These are phyloP conservation scores for Drepanosiphum platanoidis DNA, from an alignment of 2,888 invertebrate genomes.

Conservation along the genomic window DNA sequence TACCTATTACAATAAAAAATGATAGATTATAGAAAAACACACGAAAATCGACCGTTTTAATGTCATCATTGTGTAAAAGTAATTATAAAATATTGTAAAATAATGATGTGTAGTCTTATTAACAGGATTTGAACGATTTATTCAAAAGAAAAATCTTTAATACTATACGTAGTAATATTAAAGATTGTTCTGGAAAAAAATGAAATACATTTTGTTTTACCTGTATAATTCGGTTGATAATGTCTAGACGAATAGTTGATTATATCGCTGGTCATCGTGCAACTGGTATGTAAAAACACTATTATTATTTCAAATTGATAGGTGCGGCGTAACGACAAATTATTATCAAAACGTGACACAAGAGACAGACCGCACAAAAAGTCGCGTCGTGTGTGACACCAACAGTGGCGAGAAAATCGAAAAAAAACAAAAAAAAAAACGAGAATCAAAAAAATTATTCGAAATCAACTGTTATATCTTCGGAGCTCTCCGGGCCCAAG, in stretches of 20 bases:
- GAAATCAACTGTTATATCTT: neutral
- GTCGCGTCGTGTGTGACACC: too few species aligned
- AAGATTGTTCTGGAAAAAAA: neutral
- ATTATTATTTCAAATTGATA: neutral
- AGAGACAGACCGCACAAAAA: too few species aligned
- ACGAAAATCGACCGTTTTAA: too few species aligned
- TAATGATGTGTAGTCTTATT: too few species aligned
- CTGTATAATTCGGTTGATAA: constrained; percentile 48
- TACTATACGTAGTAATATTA: neutral
- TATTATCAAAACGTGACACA: neutral
- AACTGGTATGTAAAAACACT: neutral
- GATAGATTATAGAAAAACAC: too few species aligned
- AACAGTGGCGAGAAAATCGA: neutral
- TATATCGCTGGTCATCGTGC: constrained; percentile 41
- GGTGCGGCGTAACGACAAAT: neutral
- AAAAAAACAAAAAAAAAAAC: neutral
- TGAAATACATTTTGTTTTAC: constrained; percentile 10
- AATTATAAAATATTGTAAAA: too few species aligned
- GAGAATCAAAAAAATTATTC: neutral
- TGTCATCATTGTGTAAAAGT: too few species aligned
- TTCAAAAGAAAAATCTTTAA: too few species aligned
- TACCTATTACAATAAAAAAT: too few species aligned
- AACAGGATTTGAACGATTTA: neutral
- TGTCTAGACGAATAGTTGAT: constrained; percentile 50
- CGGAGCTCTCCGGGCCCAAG: neutral